These are phyloP conservation scores for Oreochromis grahami DNA, from an alignment of 2,797 vertebrate genomes.

Conservation along the genomic window DNA sequence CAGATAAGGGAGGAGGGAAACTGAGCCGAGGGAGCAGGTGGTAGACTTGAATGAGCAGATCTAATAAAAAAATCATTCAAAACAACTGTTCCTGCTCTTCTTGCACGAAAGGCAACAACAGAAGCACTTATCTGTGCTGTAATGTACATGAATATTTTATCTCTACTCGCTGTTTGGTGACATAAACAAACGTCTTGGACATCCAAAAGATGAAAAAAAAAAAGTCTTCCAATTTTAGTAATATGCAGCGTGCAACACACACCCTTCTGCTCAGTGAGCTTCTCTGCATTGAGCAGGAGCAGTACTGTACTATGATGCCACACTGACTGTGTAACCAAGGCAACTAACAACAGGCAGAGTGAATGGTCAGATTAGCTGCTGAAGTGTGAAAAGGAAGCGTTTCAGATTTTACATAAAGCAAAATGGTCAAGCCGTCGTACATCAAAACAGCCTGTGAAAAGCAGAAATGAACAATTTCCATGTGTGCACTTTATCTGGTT, in stretches of 20 bases:
- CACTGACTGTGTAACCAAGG: constrained; percentile 78
- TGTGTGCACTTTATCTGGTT: background rate
- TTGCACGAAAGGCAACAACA: constrained; percentile 27
- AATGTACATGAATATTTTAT: constrained; percentile 32
- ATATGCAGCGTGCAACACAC: constrained; percentile 25
- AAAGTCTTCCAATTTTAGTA: constrained; percentile 59
- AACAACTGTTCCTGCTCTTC: constrained; percentile 15
- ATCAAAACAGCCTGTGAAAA: background rate
- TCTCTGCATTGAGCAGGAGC: constrained; percentile 49
- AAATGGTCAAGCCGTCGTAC: constrained; percentile 1
- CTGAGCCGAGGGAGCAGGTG: constrained; percentile 25
- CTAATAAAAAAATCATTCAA: constrained; percentile 16
- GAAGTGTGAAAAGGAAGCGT: constrained; percentile 59
- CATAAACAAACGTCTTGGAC: constrained; percentile 40
- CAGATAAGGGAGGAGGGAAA: constrained; percentile 19
- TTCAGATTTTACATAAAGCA: constrained; percentile 49
- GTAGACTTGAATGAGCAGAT: constrained; percentile 32
- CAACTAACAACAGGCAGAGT: constrained; percentile 74
- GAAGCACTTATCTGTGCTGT: constrained; percentile 10
- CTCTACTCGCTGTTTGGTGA: constrained; percentile 26
- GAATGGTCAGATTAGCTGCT: constrained; percentile 72
- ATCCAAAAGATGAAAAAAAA: constrained; percentile 14
- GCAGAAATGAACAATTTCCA: background rate
- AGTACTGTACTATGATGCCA: constrained; percentile 63
- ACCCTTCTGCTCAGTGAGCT: constrained; percentile 38